These are phyloP conservation scores for Drosophila quasianomalipes DNA, from an alignment of 2,888 invertebrate genomes.

Conservation along the genomic window DNA sequence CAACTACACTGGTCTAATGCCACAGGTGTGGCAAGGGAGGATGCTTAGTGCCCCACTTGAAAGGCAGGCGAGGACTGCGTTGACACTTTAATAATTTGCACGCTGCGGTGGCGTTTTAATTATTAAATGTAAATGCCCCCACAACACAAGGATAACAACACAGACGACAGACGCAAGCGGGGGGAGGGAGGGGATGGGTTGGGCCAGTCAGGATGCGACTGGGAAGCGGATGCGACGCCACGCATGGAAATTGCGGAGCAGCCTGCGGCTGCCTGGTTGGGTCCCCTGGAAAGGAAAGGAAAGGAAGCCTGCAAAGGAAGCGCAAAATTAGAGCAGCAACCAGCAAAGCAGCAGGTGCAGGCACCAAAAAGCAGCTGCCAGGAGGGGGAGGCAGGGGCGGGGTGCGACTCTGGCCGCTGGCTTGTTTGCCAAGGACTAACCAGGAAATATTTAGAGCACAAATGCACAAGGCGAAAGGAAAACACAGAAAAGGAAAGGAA, in stretches of 20 bases:
- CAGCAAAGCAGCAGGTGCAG: slow-evolving; percentile 33
- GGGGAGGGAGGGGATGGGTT: background rate
- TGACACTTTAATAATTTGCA: slow-evolving; percentile 84
- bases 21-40: background rate
- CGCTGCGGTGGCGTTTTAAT: slow-evolving; percentile 83
- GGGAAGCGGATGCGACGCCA: slow-evolving; percentile 72
- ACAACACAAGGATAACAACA: slow-evolving; percentile 29
- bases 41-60: slow-evolving; percentile 23
- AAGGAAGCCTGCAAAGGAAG: slow-evolving; percentile 53
- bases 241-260: slow-evolving; percentile 73
- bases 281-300: slow-evolving; percentile 5
- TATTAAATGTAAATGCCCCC: slow-evolving; percentile 79
- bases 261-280: slow-evolving; percentile 66
- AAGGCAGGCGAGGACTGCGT: slow-evolving; percentile 60
- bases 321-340: slow-evolving; percentile 71
- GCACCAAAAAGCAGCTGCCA: slow-evolving; percentile 9
- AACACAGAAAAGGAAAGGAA: slow-evolving; percentile 28
- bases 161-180: slow-evolving; percentile 10
- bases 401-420: slow-evolving; percentile 43
- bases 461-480: slow-evolving; percentile 41
- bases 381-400: background rate
- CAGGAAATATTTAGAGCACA: slow-evolving; percentile 73
- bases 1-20: slow-evolving; percentile 22
- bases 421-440: slow-evolving; percentile 69
- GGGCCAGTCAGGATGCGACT: slow-evolving; percentile 31